Percentiles rank a stretch among this genome's conserved stretches.
Conservation (phyloP, 1,140 invertebrate species). For the Drosophila novamexicana region DNA sequence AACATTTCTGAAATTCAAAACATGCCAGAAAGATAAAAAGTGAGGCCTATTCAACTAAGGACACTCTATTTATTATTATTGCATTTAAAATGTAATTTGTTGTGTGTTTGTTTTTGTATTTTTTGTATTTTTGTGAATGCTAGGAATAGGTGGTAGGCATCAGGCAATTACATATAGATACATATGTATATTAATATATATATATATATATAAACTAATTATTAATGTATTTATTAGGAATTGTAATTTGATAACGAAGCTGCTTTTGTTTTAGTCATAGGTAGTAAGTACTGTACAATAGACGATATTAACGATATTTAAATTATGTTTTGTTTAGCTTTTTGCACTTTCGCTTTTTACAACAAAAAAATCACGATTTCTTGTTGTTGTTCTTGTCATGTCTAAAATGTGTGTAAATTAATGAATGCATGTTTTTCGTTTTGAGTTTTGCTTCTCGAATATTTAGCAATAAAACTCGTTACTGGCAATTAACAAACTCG, state of each 20-base stretch:
- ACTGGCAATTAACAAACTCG: constrained; percentile 34
- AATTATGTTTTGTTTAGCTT: constrained; percentile 36
- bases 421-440: constrained; percentile 24
- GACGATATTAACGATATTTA: constrained; percentile 40
- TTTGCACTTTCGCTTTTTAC: constrained; percentile 44
- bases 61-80: constrained; percentile 31
- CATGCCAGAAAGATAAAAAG: too few relatives aligned
- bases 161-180: constrained; percentile 54
- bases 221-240: constrained; percentile 35
- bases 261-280: constrained; percentile 13
- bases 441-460: constrained; percentile 15
- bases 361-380: constrained; percentile 68
- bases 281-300: constrained; percentile 56
- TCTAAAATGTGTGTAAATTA: constrained; percentile 6
- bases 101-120: constrained; percentile 37
- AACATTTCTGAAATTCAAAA: too few relatives aligned
- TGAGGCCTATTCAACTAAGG: too few relatives aligned
- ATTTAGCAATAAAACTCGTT: constrained; percentile 22
- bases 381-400: constrained; percentile 8
- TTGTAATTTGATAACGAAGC: constrained; percentile 52
- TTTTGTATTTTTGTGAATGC: constrained; percentile 37
- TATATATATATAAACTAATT: constrained; percentile 43
- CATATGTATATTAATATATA: constrained; percentile 13
- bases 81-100: constrained; percentile 53
- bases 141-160: constrained; percentile 48